A percentile compares a stretch with the other conserved stretches of the same genome.
Evolutionary conservation across 2,888 invertebrate genomes (phyloP).

Genomic region (Unio delphinus): DNA sequence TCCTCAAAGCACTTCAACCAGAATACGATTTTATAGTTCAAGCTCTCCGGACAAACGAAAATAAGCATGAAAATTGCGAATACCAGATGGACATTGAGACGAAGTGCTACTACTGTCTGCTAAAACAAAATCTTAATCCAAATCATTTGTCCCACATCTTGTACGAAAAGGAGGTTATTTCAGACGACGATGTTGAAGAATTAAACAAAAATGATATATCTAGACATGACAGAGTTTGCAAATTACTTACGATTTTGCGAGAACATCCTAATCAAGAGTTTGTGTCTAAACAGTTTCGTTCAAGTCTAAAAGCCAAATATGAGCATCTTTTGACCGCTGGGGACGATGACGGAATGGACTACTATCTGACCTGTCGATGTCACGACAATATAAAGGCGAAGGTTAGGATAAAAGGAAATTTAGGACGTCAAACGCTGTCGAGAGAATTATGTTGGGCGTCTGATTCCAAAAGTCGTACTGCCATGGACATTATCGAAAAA

Average conservation of each 20-base stretch:
- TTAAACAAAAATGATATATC: background rate
- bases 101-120: background rate
- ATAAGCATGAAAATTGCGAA: too few species aligned
- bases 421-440: too few species aligned
- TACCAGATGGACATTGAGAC: too few species aligned
- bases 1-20: constrained; percentile 1
- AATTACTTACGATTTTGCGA: background rate
- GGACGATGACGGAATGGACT: background rate
- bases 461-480: too few species aligned
- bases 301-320: constrained; percentile 3
- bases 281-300: background rate
- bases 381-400: background rate
- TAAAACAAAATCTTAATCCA: constrained; percentile 6
- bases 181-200: constrained; percentile 6
- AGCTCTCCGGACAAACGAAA: background rate
- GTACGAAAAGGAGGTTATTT: constrained; percentile 4
- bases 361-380: background rate
- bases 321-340: background rate
- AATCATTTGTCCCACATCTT: constrained; percentile 4
- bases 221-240: background rate
- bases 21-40: constrained; percentile 6
- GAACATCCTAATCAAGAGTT: too few species aligned
- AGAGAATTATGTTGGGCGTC: too few species aligned
- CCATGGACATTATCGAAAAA: too few species aligned
- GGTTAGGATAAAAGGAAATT: too few species aligned